These are phyloP conservation scores for Nothocercus nigrocapillus DNA, from an alignment of 2,113 vertebrate species.

Conservation along the genomic window DNA sequence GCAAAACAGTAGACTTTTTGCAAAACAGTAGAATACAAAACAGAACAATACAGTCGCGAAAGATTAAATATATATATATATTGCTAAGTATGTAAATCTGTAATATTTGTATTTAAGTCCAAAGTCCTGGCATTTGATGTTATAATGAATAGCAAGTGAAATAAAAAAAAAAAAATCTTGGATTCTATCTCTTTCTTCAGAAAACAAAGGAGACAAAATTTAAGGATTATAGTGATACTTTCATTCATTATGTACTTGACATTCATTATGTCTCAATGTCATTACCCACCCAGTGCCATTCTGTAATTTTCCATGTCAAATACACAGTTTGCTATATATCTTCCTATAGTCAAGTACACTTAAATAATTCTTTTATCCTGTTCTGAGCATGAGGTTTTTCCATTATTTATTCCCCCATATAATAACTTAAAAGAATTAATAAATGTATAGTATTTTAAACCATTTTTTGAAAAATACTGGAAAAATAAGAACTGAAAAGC, in stretches of 20 bases:
- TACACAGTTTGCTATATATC: not conserved
- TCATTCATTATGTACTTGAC: not conserved
- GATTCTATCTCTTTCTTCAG: not conserved
- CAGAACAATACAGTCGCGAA: not conserved
- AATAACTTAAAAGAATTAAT: not conserved
- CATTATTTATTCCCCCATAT: not conserved
- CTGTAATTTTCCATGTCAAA: not conserved
- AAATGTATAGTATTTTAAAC: fast-evolving
- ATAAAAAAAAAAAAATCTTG: not conserved
- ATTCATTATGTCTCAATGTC: not conserved
- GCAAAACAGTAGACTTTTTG: not conserved
- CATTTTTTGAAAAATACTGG: not conserved
- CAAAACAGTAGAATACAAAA: not conserved
- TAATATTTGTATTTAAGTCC: not conserved
- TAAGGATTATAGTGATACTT: not conserved
- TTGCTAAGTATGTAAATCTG: not conserved
- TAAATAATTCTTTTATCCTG: not conserved
- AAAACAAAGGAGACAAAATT: not conserved
- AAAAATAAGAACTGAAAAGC: not conserved
- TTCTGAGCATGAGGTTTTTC: not conserved
- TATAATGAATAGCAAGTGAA: not conserved
- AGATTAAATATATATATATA: too few species aligned
- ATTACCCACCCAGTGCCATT: not conserved
- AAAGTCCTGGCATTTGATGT: not conserved
- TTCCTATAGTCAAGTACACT: not conserved